A percentile compares a stretch with the other conserved stretches of the same genome.
These are phyloP conservation scores for Spatulosminthurus flaviceps DNA, from an alignment of 2,888 invertebrate genomes.

Conservation along the genomic window DNA sequence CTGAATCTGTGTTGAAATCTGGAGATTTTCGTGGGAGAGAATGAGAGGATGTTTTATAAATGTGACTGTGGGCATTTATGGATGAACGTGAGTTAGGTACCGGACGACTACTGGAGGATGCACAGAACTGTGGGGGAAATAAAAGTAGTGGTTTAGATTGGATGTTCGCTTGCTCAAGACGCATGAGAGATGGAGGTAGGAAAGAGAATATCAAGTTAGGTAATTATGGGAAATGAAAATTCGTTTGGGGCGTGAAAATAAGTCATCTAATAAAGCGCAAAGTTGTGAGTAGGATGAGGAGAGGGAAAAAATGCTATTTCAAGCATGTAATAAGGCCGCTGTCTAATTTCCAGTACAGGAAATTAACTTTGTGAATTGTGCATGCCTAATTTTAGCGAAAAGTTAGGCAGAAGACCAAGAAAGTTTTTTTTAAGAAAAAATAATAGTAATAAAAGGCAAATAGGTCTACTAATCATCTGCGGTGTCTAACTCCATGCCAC, in stretches of 20 bases:
- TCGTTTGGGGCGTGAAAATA: constrained; percentile 63
- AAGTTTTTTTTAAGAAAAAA: constrained; percentile 57
- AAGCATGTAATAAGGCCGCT: constrained; percentile 63
- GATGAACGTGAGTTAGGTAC: constrained; percentile 23
- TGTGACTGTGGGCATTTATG: constrained; percentile 27
- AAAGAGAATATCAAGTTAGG: constrained; percentile 56
- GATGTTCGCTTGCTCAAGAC: constrained; percentile 23
- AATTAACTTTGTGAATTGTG: constrained; percentile 64
- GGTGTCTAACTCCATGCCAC: constrained; percentile 48
- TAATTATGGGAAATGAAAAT: constrained; percentile 64
- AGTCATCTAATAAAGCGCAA: constrained; percentile 63
- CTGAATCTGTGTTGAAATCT: constrained; percentile 6
- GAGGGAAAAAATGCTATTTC: constrained; percentile 61
- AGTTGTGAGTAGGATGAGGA: constrained; percentile 58
- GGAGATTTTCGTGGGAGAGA: constrained; percentile 7
- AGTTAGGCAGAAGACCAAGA: constrained; percentile 61
- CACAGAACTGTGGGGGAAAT: constrained; percentile 16
- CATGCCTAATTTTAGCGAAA: constrained; percentile 64
- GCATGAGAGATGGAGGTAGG: constrained; percentile 47
- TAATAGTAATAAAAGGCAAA: constrained; percentile 63
- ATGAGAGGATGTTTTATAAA: constrained; percentile 25
- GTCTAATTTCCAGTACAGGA: constrained; percentile 62
- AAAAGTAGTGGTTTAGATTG: constrained; percentile 23
- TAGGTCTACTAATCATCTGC: constrained; percentile 62
- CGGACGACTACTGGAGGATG: constrained; percentile 12